These are phyloP conservation scores for Apis florea DNA, from an alignment of 1,140 invertebrate genomes.

Conservation along the genomic window DNA sequence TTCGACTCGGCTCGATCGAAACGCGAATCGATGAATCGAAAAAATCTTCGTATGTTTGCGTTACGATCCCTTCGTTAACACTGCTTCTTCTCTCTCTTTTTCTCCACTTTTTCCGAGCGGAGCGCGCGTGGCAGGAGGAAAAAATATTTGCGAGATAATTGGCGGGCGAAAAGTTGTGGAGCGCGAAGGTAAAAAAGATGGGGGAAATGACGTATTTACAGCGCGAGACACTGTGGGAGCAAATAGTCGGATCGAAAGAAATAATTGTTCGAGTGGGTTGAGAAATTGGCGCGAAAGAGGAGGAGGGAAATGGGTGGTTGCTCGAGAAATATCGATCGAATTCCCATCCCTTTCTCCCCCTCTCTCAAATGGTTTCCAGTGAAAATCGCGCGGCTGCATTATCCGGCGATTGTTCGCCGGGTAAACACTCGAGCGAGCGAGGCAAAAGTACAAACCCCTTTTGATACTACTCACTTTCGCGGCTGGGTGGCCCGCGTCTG, in stretches of 20 bases:
- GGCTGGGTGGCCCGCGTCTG: neutral
- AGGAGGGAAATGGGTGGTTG: conserved; percentile 5
- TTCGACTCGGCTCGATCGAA: no score
- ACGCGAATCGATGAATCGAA: no score
- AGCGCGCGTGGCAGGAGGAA: no score
- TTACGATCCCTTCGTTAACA: no score
- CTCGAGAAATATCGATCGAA: neutral
- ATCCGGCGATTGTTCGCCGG: neutral
- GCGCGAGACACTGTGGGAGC: no score
- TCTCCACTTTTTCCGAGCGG: no score
- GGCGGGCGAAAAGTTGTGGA: no score
- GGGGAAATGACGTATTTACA: no score
- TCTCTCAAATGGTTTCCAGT: neutral
- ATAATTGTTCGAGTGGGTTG: conserved; percentile 42
- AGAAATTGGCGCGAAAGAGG: conserved; percentile 36
- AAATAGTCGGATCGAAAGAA: conserved; percentile 59
- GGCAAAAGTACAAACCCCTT: conserved; percentile 3
- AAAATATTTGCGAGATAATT: no score
- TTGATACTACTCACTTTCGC: conserved; percentile 30
- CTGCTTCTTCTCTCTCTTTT: no score
- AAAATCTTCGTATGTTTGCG: no score
- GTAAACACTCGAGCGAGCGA: neutral
- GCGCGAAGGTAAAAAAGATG: no score
- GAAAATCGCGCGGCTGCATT: conserved; percentile 13
- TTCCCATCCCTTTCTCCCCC: neutral